These are phyloP conservation scores for Paedocypris micromegethes DNA, from an alignment of 2,797 vertebrate species.

Conservation along the genomic window DNA sequence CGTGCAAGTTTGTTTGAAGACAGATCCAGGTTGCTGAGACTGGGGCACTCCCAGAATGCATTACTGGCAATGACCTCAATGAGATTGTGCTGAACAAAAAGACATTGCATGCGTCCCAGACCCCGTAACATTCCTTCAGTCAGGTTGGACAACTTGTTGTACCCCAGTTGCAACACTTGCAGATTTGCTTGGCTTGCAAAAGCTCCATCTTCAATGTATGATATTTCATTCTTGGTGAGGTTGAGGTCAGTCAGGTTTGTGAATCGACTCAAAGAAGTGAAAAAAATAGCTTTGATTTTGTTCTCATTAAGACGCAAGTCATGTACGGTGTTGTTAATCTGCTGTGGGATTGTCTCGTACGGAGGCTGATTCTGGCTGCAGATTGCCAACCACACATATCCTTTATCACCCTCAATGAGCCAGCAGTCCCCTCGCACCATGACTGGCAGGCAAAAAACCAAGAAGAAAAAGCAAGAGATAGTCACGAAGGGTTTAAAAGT, in stretches of 20 bases:
- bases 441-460: conserved; percentile 59
- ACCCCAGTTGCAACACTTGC: conserved; percentile 93
- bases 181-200: conserved; percentile 93
- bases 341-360: conserved; percentile 95
- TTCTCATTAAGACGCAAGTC: conserved; percentile 96
- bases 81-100: conserved; percentile 96
- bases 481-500: conserved; percentile 36
- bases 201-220: conserved; percentile 93
- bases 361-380: conserved; percentile 99
- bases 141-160: conserved; percentile 94
- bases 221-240: conserved; percentile 98
- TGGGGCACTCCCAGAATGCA: conserved; percentile 92
- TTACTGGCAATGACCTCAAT: conserved; percentile 89
- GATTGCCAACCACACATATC: conserved; percentile 97
- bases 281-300: conserved; percentile 93
- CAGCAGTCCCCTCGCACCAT: conserved; percentile 84
- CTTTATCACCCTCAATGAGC: conserved; percentile 98
- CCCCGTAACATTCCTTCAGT: conserved; percentile 95
- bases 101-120: conserved; percentile 88
- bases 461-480: conserved; percentile 61
- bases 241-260: conserved; percentile 97
- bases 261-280: conserved; percentile 91
- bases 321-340: conserved; percentile 98
- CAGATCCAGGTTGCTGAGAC: conserved; percentile 93
- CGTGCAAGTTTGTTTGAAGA: conserved; percentile 93